Evolutionary conservation across 2,888 invertebrate species (phyloP).

Genomic region (Nemurella pictetii): DNA sequence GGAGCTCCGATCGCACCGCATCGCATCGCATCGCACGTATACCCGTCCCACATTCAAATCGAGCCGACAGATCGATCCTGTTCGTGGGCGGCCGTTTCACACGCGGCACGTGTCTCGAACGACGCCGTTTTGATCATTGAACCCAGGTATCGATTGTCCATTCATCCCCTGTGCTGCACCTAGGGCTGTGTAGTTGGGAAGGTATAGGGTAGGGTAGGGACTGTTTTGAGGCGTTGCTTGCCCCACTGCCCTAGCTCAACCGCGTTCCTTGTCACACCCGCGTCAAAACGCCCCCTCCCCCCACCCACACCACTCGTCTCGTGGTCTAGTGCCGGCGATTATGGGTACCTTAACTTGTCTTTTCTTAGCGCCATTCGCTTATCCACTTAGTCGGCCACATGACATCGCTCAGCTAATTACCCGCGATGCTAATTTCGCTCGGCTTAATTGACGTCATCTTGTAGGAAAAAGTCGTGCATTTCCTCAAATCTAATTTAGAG

Average conservation of each 20-base stretch:
- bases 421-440: not conserved
- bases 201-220: no score
- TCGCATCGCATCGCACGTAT: no score
- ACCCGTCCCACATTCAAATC: not conserved
- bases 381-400: not conserved
- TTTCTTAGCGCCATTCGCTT: not conserved
- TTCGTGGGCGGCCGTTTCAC: not conserved
- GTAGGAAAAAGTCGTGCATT: not conserved
- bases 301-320: not conserved
- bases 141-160: not conserved
- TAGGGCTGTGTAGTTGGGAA: no score
- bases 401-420: not conserved
- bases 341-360: no score
- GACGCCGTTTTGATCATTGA: not conserved
- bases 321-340: not conserved
- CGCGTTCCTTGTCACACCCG: not conserved
- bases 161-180: not conserved
- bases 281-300: not conserved
- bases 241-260: not conserved
- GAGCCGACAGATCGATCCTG: not conserved
- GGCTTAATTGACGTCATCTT: not conserved
- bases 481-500: not conserved
- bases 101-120: not conserved
- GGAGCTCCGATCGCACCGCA: no score
- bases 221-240: not conserved